Percentiles rank a stretch among this genome's conserved stretches.
phyloP scores from a whole-genome alignment of 2,113 vertebrate genomes.

The Sitta europaea region DNA sequence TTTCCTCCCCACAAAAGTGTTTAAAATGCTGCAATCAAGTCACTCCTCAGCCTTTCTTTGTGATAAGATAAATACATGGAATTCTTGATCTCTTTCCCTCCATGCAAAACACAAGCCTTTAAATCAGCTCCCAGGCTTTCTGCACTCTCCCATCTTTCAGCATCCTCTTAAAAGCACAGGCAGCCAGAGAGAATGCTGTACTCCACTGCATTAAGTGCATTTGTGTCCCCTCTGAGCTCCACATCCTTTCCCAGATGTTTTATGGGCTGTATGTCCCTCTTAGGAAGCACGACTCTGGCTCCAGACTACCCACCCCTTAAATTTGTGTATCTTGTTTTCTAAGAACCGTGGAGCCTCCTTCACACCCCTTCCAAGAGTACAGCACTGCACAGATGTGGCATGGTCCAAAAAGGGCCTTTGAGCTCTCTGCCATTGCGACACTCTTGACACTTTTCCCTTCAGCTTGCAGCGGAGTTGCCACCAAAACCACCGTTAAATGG shows the following conservation, averaged over 20 bases:
- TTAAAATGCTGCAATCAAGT: background rate
- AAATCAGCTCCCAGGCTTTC: background rate
- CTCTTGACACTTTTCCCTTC: background rate
- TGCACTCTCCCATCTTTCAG: background rate
- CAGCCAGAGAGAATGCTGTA: background rate
- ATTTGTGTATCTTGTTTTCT: background rate
- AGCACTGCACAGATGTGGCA: too few species aligned
- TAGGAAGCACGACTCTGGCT: background rate
- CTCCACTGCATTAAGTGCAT: background rate
- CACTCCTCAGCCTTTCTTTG: background rate
- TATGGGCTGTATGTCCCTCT: background rate
- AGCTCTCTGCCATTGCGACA: background rate
- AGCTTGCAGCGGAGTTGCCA: background rate
- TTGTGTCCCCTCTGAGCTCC: background rate
- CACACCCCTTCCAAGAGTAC: background rate
- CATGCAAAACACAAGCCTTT: background rate
- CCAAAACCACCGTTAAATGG: constrained; percentile 68
- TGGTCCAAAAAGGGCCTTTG: background rate
- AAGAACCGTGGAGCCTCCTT: background rate
- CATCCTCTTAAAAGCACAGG: background rate
- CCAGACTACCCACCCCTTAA: background rate
- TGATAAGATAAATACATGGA: background rate
- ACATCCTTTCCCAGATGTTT: background rate
- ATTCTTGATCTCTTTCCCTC: background rate
- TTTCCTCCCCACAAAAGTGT: background rate